Conservation (phyloP, 2,797 vertebrate species). For the Danio jaintianensis region DNA sequence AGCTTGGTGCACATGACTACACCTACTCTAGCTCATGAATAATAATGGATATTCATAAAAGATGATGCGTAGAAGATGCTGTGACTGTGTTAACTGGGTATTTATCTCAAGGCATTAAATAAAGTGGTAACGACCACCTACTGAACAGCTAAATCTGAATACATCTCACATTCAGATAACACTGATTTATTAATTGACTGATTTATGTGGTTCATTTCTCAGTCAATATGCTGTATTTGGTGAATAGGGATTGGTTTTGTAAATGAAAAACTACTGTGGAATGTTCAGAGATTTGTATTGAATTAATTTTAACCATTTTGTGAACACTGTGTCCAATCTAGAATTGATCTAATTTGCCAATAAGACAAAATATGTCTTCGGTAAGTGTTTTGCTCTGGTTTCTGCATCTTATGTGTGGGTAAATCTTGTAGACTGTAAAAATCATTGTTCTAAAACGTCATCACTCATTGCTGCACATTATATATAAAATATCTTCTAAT, state of each 20-base stretch:
- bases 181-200: not conserved
- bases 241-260: not conserved
- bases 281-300: not conserved
- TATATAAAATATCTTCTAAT: not conserved
- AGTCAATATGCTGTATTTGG: not conserved
- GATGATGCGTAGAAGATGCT: slow-evolving; percentile 54
- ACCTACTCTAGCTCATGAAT: slow-evolving; percentile 89
- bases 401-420: not conserved
- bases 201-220: slow-evolving; percentile 10
- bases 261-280: not conserved
- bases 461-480: not conserved
- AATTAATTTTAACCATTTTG: not conserved
- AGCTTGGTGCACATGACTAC: slow-evolving; percentile 88
- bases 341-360: slow-evolving; percentile 5
- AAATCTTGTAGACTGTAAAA: not conserved
- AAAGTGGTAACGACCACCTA: slow-evolving; percentile 23
- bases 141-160: not conserved
- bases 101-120: slow-evolving; percentile 24
- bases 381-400: not conserved
- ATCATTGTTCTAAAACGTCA: not conserved
- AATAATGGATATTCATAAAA: slow-evolving; percentile 89
- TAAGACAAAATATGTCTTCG: not conserved
- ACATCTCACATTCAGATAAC: not conserved
- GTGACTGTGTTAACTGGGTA: slow-evolving; percentile 41
- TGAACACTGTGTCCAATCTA: not conserved